Conservation (phyloP, 2,113 vertebrate genomes). For the Myotis brandtii region DNA sequence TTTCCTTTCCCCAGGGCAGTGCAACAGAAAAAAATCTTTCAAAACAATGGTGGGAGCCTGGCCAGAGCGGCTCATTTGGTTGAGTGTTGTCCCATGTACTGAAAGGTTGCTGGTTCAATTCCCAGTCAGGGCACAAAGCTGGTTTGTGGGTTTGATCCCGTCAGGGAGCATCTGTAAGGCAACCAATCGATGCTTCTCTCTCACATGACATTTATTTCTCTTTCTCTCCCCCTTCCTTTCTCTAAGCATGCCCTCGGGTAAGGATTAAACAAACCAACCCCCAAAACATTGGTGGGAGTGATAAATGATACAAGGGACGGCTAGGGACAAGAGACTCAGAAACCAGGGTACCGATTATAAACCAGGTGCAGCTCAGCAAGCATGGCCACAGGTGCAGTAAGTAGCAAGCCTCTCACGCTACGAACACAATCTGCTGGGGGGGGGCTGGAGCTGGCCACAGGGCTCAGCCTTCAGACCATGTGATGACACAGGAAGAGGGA, state of each 20-base stretch:
- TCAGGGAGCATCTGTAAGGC: neutral
- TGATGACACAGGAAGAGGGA: neutral
- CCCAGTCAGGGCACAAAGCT: no score
- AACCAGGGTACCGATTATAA: neutral
- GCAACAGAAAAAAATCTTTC: neutral
- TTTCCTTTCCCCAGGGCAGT: neutral
- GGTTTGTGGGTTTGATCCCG: neutral
- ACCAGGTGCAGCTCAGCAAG: neutral
- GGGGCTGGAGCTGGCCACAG: neutral
- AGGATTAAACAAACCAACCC: neutral
- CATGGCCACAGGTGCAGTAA: neutral
- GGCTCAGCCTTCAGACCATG: neutral
- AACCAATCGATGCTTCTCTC: no score
- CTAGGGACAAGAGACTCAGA: neutral
- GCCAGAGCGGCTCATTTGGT: neutral
- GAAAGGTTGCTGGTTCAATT: neutral
- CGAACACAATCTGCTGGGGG: fast-evolving
- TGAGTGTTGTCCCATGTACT: neutral
- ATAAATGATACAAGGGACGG: neutral
- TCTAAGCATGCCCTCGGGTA: neutral
- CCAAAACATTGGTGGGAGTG: neutral
- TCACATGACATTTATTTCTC: neutral
- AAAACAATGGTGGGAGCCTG: neutral
- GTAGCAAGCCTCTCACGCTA: neutral
- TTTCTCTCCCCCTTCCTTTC: neutral